Evolutionary conservation across 23 tunicate species (phyloP).

Genomic region (Ciona savignyi): DNA sequence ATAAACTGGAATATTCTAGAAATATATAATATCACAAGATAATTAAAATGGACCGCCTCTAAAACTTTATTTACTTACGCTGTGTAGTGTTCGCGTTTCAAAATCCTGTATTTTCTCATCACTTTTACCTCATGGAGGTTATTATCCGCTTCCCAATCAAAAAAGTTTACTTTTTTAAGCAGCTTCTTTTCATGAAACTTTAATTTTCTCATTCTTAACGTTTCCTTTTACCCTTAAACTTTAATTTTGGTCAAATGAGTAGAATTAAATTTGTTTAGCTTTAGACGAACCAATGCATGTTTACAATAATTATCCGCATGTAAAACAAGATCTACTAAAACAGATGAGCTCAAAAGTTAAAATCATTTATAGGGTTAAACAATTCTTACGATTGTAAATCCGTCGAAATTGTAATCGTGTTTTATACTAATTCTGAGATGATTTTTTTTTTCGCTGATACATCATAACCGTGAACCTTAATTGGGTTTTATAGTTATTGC

Average conservation of each 20-base stretch:
- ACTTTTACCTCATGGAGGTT: slow-evolving; percentile 67
- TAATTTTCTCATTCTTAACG: slow-evolving; percentile 76
- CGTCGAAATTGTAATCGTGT: too few relatives aligned
- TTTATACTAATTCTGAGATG: too few relatives aligned
- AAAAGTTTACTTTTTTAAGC: slow-evolving; percentile 88
- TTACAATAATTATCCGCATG: neutral
- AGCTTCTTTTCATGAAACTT: slow-evolving; percentile 88
- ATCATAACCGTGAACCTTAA: too few relatives aligned
- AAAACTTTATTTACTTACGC: slow-evolving; percentile 12
- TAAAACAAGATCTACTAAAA: neutral
- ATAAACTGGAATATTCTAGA: too few relatives aligned
- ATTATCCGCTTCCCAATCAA: slow-evolving; percentile 87
- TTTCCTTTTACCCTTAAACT: neutral
- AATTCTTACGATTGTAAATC: too few relatives aligned
- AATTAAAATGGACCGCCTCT: neutral
- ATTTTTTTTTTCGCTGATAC: too few relatives aligned
- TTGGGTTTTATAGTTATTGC: too few relatives aligned
- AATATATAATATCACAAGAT: neutral
- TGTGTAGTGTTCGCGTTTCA: slow-evolving; percentile 89
- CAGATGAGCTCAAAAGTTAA: too few relatives aligned
- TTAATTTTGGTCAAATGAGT: neutral
- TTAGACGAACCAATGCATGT: too few relatives aligned
- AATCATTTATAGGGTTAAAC: too few relatives aligned
- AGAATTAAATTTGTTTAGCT: too few relatives aligned
- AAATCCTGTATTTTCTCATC: slow-evolving; percentile 77